Conservation (phyloP, 2,888 invertebrate genomes). For the Sthenelais limicola region DNA sequence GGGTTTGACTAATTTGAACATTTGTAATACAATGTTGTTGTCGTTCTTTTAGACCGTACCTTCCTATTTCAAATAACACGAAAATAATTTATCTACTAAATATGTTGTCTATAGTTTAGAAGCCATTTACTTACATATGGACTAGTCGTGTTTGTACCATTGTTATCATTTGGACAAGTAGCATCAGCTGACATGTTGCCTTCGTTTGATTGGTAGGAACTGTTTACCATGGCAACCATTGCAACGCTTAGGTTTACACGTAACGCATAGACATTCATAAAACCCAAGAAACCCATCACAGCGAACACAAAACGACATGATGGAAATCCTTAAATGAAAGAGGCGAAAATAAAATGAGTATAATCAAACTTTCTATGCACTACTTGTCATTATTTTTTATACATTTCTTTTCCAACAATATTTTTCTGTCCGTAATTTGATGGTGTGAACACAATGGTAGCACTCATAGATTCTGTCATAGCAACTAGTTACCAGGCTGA, state of each 20-base stretch:
- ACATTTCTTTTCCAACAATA: too few relatives aligned
- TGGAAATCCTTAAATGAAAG: slow-evolving; percentile 29
- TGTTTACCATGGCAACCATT: slow-evolving; percentile 43
- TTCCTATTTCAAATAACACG: background rate
- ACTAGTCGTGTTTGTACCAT: too few relatives aligned
- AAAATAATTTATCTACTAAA: background rate
- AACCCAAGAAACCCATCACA: slow-evolving; percentile 34
- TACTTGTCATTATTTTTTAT: too few relatives aligned
- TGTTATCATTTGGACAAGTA: too few relatives aligned
- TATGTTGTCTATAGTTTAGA: background rate
- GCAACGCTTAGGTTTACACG: slow-evolving; percentile 40
- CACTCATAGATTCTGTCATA: too few relatives aligned
- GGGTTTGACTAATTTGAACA: background rate
- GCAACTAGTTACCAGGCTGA: too few relatives aligned
- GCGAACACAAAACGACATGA: slow-evolving; percentile 35
- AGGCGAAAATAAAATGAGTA: too few relatives aligned
- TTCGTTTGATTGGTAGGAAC: slow-evolving; percentile 40
- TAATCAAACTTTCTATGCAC: too few relatives aligned
- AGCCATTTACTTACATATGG: too few relatives aligned
- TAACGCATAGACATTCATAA: slow-evolving; percentile 39
- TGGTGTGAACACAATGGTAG: too few relatives aligned
- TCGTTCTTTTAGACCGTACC: background rate
- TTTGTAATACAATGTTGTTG: background rate
- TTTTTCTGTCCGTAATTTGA: too few relatives aligned
- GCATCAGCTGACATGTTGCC: too few relatives aligned